These are phyloP conservation scores for Parnassius glacialis DNA, from an alignment of 2,888 invertebrate genomes.

Conservation along the genomic window DNA sequence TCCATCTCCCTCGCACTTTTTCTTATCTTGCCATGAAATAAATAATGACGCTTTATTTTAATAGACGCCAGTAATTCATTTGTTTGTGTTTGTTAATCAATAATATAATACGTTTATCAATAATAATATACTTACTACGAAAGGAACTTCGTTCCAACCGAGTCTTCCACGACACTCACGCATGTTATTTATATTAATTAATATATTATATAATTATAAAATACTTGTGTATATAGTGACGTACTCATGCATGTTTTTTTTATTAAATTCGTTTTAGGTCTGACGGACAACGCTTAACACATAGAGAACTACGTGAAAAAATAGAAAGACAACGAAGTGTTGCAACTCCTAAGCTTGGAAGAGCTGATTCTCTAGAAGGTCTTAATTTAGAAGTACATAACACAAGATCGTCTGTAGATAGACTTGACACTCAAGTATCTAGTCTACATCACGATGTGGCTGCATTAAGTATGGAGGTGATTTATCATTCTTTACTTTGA, in stretches of 20 bases:
- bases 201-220: too few species aligned
- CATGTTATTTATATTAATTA: too few species aligned
- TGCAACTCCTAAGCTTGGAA: constrained; percentile 76
- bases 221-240: too few species aligned
- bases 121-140: too few species aligned
- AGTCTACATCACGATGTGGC: constrained; percentile 93
- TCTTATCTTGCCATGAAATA: too few species aligned
- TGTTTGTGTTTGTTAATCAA: too few species aligned
- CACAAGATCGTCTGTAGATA: constrained; percentile 83
- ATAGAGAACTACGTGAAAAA: constrained; percentile 81
- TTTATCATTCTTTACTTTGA: not conserved
- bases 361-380: constrained; percentile 82
- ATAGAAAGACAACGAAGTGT: constrained; percentile 86
- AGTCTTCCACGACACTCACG: too few species aligned
- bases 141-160: too few species aligned
- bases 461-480: constrained; percentile 89
- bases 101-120: too few species aligned
- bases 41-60: too few species aligned
- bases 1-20: too few species aligned
- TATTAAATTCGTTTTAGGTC: constrained; percentile 41
- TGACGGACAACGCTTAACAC: constrained; percentile 66
- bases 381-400: constrained; percentile 80
- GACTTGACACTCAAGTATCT: constrained; percentile 90
- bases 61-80: too few species aligned
- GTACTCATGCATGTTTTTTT: not conserved